Evolutionary conservation across 2,888 invertebrate genomes (phyloP), one percentile per base, ranked within the genome.

Genomic region (Cryptops parisi): DNA sequence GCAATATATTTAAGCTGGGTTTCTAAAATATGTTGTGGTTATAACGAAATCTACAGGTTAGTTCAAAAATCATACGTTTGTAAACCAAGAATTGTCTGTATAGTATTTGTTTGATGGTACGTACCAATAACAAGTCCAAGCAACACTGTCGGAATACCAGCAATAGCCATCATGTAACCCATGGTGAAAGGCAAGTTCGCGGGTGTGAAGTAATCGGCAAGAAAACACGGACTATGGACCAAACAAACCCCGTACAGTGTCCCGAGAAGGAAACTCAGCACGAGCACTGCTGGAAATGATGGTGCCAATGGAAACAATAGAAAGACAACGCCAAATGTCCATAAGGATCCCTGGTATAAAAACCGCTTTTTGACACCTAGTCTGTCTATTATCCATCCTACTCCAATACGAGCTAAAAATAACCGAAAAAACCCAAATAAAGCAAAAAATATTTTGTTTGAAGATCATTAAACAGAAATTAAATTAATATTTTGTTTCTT

Each of bases 371-470:
- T 6, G 21, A 4, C 4, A 17, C 6, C 19, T 5, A 48, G 38
- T 38, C 21, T 33, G 38, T 48, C 48, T 5, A 48, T 21, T 6
- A 48, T 33, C 48, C 48, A 48, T 6, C 48, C 48, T 3, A 48
- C 9, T 4, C 5, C 5, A 6, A 48, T 5, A 4, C 48, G 26
- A 27, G 17, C 48, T 48, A 19, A 33, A 48, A 19, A 33, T 6
- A 48, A 33, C 5, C 6, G 33, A 33, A 15, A 48, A 33, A 33
- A 46, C 9, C 17, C 22, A 43, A 9, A 43, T 43, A 43, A 43
- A 43, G 17, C 17, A 21, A 33, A 19, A 21, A 6, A 17, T 12
- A 43, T 43, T 43, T 43, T 17, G 9, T 19, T n/a, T 43, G 6
- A 19, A 43, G 17, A 43, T 43, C 17, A 19, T 12, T 6, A 43